Base-by-base conservation (phyloP, 2,888 invertebrate species). In the Scaptomyza cyrtandrae region DNA sequence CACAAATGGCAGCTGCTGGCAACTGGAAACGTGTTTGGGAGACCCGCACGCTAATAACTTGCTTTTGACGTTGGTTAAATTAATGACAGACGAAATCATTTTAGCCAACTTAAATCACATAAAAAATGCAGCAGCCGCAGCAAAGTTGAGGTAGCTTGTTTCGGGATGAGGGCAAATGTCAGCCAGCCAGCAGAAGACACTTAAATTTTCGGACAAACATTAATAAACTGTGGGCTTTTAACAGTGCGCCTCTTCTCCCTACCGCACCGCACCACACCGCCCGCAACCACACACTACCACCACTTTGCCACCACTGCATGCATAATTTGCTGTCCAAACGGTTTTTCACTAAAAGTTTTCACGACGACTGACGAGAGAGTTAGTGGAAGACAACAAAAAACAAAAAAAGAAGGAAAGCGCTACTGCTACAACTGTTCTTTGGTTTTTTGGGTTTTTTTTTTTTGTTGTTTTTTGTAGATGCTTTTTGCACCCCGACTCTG, bases 131-230 rank as follows among this genome's bases (percentile, higher is more conserved):
- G 39, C 35, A 35, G 39, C 39, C 14, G 14, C 39, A 39, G 39
- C 14, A 2, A n/a, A 60, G 61, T 19, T 41, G 57, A 52, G 55
- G 52, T 35, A 55, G 60, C 58, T 24, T 33, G 37, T 24, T 41
- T 35, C 46, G 64, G 19, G 59, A 53, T 35, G 59, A 63, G 58
- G 57, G 49, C 57, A 58, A 62, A 61, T 54, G 75, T 46, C 35
- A 35, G 75, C 44, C 68, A 39, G 39, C 39, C 39, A 68, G 49
- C 52, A 62, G 64, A 16, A 79, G 73, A 80, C 79, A 80, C 77
- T 84, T 79, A 79, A 86, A 84, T 75, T 86, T 86, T 86, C 82
- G 85, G 77, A 79, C 86, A 84, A 86, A 86, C 83, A 84, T 86
- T 84, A 84, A 84, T 84, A 84, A 84, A 84, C 75, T 67, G 62